Percentiles rank a stretch among this genome's conserved stretches.
phyloP scores from a whole-genome alignment of 2,113 vertebrate species.

The Porphyrio hochstetteri region DNA sequence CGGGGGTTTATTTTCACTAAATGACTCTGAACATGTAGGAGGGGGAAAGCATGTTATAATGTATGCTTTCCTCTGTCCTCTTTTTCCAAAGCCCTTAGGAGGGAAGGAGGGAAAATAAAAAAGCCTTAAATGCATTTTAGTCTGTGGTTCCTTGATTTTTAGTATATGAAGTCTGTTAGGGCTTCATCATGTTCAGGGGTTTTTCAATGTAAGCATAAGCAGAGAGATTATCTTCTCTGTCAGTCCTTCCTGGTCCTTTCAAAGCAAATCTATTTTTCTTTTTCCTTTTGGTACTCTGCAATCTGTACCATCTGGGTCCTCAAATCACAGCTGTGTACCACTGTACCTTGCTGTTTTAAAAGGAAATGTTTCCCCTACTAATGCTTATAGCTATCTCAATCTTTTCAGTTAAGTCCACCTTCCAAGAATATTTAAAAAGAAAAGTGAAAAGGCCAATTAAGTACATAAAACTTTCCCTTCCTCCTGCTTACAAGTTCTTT shows the following conservation, averaged over 20 bases:
- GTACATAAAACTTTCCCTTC: background rate
- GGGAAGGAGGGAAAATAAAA: background rate
- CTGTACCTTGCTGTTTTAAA: background rate
- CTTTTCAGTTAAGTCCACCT: background rate
- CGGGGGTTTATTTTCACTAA: background rate
- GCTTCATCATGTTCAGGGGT: background rate
- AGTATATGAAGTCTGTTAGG: background rate
- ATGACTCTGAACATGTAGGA: background rate
- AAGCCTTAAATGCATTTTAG: background rate
- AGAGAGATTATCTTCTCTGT: background rate
- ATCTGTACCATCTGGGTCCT: background rate
- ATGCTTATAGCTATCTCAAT: background rate
- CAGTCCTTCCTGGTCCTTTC: background rate
- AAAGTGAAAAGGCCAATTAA: background rate
- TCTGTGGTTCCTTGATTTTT: background rate
- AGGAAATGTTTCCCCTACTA: background rate
- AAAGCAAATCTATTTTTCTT: background rate
- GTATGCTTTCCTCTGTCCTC: background rate
- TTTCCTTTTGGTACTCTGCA: background rate
- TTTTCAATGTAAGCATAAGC: background rate
- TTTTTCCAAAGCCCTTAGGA: background rate
- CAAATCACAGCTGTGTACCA: background rate
- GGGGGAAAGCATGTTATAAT: background rate
- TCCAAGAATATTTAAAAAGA: background rate
- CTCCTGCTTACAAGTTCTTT: background rate